Percentiles rank a stretch among this genome's conserved stretches.
Conservation (phyloP, 1,140 invertebrate genomes). For the Pteromalus puparum region DNA sequence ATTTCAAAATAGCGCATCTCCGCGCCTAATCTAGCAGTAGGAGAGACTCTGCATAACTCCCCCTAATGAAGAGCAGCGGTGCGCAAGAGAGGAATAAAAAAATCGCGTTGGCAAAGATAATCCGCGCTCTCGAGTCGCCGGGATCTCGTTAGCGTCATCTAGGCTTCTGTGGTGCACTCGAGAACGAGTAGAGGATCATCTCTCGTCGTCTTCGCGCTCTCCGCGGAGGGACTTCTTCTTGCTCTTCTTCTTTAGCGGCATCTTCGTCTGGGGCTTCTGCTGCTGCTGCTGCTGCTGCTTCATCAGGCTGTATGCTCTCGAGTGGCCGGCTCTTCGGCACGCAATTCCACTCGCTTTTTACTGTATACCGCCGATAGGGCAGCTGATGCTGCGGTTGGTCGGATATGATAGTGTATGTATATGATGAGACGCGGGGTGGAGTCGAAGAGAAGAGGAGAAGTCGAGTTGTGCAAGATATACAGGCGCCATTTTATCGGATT, state of each 20-base stretch:
- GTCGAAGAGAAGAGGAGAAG: too few species aligned
- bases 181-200: not conserved
- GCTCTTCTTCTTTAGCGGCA: not conserved
- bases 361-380: not conserved
- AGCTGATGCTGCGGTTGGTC: not conserved
- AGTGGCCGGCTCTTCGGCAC: constrained; percentile 32
- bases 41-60: not conserved
- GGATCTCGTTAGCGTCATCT: constrained; percentile 12
- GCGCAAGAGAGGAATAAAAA: not conserved
- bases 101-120: not conserved
- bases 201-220: constrained; percentile 8
- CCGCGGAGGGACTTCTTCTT: not conserved
- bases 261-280: not conserved
- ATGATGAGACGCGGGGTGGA: not conserved
- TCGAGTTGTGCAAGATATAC: too few species aligned
- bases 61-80: not conserved
- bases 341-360: constrained; percentile 36
- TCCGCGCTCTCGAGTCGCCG: not conserved
- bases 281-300: not conserved
- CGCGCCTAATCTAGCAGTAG: not conserved
- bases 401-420: not conserved
- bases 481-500: not conserved
- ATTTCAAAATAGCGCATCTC: not conserved
- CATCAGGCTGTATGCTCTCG: not conserved
- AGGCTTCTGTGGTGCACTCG: not conserved